A percentile compares a stretch with the other conserved stretches of the same genome.
These are phyloP conservation scores for Cydia amplana DNA, from an alignment of 1,140 invertebrate genomes.

Conservation along the genomic window DNA sequence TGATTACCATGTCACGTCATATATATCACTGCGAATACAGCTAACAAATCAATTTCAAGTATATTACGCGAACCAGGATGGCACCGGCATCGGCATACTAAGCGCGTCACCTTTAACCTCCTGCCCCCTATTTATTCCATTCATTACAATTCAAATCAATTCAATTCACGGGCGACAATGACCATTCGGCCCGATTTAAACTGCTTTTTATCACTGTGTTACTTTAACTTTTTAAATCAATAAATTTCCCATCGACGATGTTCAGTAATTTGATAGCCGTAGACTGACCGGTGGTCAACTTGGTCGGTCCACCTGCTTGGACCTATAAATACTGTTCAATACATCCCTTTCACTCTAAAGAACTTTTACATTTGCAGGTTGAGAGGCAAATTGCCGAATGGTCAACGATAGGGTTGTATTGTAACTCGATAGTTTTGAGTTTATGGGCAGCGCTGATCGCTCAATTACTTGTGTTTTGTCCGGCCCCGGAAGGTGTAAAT, in stretches of 20 bases:
- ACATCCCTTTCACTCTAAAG: constrained; percentile 36
- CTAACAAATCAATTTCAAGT: constrained; percentile 34
- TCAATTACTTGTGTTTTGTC: constrained; percentile 69
- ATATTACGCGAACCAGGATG: constrained; percentile 34
- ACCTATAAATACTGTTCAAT: constrained; percentile 39
- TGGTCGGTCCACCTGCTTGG: constrained; percentile 52
- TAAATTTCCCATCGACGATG: constrained; percentile 60
- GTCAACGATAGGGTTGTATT: constrained; percentile 54
- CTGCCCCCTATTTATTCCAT: constrained; percentile 46
- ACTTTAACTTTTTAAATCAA: constrained; percentile 49
- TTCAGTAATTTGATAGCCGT: constrained; percentile 59
- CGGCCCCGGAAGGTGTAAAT: constrained; percentile 65
- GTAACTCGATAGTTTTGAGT: constrained; percentile 64
- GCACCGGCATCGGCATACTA: constrained; percentile 44
- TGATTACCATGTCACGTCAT: not conserved
- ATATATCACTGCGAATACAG: not conserved
- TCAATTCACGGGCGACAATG: constrained; percentile 54
- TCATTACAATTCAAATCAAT: constrained; percentile 69
- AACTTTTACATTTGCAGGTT: constrained; percentile 31
- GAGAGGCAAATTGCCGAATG: constrained; percentile 40
- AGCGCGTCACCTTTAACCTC: constrained; percentile 54
- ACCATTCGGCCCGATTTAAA: constrained; percentile 42
- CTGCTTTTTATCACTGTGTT: constrained; percentile 52
- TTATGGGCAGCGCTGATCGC: constrained; percentile 60
- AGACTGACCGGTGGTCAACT: constrained; percentile 63